These are phyloP conservation scores for Nomada ferruginata DNA, from an alignment of 2,888 invertebrate species.

Conservation along the genomic window DNA sequence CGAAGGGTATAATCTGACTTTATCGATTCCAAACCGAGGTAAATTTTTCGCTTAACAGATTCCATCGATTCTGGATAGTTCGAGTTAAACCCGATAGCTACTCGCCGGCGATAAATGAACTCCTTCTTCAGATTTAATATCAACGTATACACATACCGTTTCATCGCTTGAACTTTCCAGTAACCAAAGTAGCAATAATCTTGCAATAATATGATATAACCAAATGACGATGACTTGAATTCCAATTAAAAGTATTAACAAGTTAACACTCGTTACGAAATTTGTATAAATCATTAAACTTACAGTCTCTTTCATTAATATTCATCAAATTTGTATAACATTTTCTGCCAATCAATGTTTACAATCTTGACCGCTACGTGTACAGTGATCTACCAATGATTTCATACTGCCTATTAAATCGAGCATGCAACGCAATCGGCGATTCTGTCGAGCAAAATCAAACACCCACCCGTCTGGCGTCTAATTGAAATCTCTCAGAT, in stretches of 20 bases:
- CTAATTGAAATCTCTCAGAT: conserved; percentile 48
- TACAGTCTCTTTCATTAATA: too few species aligned
- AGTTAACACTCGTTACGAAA: background rate
- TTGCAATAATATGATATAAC: background rate
- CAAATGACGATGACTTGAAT: too few species aligned
- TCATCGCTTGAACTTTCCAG: background rate
- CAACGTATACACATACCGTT: background rate
- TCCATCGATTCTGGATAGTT: background rate
- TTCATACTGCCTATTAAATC: background rate
- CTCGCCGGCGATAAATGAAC: background rate
- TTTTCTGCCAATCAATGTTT: background rate
- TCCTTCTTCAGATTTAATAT: background rate
- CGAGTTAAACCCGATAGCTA: background rate
- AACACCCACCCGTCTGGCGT: conserved; percentile 3
- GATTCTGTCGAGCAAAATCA: conserved; percentile 1
- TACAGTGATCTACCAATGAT: background rate
- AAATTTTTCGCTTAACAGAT: background rate
- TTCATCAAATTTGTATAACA: background rate
- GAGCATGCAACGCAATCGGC: background rate
- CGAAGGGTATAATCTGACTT: conserved; percentile 11
- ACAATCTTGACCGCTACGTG: background rate
- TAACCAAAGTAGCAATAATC: background rate
- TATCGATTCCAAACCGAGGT: background rate
- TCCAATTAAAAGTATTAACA: background rate
- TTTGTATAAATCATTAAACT: background rate